Base-by-base conservation (phyloP, 2,113 vertebrate species). In the Calidris pygmaea region DNA sequence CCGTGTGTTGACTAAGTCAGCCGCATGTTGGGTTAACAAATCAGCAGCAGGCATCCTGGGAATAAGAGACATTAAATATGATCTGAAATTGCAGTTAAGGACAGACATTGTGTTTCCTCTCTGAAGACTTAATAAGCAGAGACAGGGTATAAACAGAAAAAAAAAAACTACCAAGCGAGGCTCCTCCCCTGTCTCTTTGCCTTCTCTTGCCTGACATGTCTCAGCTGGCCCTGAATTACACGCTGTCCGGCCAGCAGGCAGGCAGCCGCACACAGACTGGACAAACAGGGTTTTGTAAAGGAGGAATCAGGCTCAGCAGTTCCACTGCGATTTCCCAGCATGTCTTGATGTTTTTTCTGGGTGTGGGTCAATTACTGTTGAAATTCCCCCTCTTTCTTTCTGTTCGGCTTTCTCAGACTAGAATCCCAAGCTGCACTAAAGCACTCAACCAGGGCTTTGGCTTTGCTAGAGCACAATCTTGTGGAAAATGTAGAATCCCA, bases 131-230 rank as follows among this genome's bases (percentile, higher is more conserved):
- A 58, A 41, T 78, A 77, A 90, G 84, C 55, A 91, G 87, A 90
- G 85, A 92, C 53, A n/a, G 80, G 43, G 81, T 53, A 86, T 93
- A 94, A 97, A 96, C 81, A 96, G 95, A 76, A 52, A 56, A 87
- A 76, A 39, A 37, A 30, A 43, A 37, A 30, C 26, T 68, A 56
- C 39, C 8, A 12, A 66, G 35, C 1, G 10, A 86, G 79, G 68
- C 95, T 91, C 93, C 96, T 95, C 90, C 91, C 90, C 50, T 48
- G 90, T 87, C 93, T 94, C 81, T 59, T 18, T 91, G 78, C 77
- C 81, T 90, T 80, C 92, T 96, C 97, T 93, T 96, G 66, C 85
- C 87, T 91, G 94, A 97, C 96, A 68, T 90, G 95, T 84, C 85
- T 97, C 96, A 96, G 95, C 97, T 97, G 96, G 96, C 95, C 82